Conservation (phyloP, 2,797 vertebrate species). For the Passerculus sandwichensis region DNA sequence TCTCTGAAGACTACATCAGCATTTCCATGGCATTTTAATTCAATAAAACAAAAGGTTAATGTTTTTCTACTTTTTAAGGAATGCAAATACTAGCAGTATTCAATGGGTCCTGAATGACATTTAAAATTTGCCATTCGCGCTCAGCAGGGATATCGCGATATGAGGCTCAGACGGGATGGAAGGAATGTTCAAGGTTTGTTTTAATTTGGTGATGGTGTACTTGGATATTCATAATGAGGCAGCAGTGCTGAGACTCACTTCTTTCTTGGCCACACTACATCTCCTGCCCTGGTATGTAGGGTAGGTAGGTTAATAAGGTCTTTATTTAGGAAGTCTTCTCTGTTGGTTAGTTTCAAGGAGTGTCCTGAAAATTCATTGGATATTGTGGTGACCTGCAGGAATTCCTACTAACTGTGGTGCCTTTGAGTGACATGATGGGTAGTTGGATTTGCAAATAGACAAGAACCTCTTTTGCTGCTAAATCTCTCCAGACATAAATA, state of each 20-base stretch:
- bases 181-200: background rate
- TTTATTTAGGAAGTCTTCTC: background rate
- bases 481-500: background rate
- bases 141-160: slow-evolving; percentile 66
- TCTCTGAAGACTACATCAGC: slow-evolving; percentile 81
- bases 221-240: background rate
- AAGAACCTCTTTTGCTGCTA: background rate
- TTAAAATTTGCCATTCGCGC: slow-evolving; percentile 72
- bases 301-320: background rate
- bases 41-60: slow-evolving; percentile 86
- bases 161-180: slow-evolving; percentile 1
- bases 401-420: background rate
- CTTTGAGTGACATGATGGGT: background rate
- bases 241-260: background rate
- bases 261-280: background rate
- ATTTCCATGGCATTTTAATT: slow-evolving; percentile 84
- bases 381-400: background rate
- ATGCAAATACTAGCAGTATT: slow-evolving; percentile 80
- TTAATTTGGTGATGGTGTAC: background rate
- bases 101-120: slow-evolving; percentile 76
- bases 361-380: background rate
- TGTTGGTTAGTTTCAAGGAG: background rate
- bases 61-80: slow-evolving; percentile 78
- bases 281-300: background rate
- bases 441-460: background rate